Evolutionary conservation across 2,888 invertebrate species (phyloP).

Genomic region (Ectobius pallidus): DNA sequence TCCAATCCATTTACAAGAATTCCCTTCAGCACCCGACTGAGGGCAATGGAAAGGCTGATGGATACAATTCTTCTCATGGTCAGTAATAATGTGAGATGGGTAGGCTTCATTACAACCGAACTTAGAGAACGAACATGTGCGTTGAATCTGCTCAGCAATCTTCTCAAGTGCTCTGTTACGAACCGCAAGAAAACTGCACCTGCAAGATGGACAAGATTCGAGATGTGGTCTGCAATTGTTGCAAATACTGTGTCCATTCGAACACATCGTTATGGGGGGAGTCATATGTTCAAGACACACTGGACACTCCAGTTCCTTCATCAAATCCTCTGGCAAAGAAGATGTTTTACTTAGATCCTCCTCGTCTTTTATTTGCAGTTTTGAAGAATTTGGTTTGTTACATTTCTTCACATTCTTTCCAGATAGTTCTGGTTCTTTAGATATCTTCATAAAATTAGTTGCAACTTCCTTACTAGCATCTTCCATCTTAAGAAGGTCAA

Average conservation of each 20-base stretch:
- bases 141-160: background rate
- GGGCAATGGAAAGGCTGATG: background rate
- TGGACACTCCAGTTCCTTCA: conserved; percentile 14
- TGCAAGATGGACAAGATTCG: background rate
- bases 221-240: background rate
- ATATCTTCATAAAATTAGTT: no score
- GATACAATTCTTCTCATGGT: background rate
- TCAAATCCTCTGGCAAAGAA: background rate
- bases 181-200: background rate
- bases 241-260: conserved; percentile 19
- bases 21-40: background rate
- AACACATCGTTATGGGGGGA: conserved; percentile 12
- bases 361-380: no score
- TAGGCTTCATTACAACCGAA: background rate
- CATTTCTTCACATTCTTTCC: no score
- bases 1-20: background rate
- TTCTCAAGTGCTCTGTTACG: conserved; percentile 6
- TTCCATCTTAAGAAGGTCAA: no score
- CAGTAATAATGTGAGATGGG: background rate
- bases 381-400: no score
- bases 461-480: no score
- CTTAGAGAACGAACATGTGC: background rate
- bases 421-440: no score
- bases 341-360: no score
- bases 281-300: conserved; percentile 9